Evolutionary conservation across 2,888 invertebrate species (phyloP).

Genomic region (Andrena trimmerana): DNA sequence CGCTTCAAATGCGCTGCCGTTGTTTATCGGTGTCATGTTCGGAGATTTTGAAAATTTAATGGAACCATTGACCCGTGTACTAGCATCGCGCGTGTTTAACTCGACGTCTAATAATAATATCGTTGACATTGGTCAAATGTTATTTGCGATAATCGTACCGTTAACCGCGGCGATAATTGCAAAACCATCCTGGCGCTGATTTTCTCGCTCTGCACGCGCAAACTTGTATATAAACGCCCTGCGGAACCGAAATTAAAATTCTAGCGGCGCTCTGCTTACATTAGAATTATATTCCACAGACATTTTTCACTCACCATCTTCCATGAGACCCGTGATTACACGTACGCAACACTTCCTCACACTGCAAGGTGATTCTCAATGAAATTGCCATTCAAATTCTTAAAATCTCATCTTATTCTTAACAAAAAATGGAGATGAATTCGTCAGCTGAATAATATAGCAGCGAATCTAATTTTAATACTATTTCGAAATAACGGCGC

Average conservation of each 20-base stretch:
- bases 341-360: no score
- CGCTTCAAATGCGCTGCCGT: neutral
- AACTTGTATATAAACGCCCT: neutral
- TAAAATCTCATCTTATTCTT: no score
- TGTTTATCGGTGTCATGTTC: constrained; percentile 16
- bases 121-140: constrained; percentile 16
- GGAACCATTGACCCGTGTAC: constrained; percentile 4
- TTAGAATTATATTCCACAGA: neutral
- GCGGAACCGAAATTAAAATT: neutral
- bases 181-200: constrained; percentile 7
- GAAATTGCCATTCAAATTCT: no score
- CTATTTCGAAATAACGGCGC: constrained; percentile 37
- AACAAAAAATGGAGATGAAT: no score
- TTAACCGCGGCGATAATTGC: constrained; percentile 21
- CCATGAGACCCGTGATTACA: no score
- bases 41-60: constrained; percentile 21
- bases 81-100: constrained; percentile 18
- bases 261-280: neutral
- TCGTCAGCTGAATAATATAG: neutral
- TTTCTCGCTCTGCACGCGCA: neutral
- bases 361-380: no score
- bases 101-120: constrained; percentile 16
- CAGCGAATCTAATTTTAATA: constrained; percentile 5
- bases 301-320: no score
- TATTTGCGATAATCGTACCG: constrained; percentile 32